These are phyloP conservation scores for Peromyscus polionotus DNA, from an alignment of 2,113 vertebrate genomes.

Conservation along the genomic window DNA sequence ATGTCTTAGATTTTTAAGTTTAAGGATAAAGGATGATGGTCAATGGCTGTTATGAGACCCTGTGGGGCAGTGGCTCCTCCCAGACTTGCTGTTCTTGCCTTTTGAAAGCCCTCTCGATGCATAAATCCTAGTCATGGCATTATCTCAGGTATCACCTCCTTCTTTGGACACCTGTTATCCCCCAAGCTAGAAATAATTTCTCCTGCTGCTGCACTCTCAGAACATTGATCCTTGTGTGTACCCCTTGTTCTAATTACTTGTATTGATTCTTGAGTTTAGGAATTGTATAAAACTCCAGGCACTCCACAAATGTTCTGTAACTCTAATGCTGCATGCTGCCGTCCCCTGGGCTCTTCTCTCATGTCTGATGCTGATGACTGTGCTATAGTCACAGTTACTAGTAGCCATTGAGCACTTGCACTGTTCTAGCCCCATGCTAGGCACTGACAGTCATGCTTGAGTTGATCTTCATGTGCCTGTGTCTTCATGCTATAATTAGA, in stretches of 20 bases:
- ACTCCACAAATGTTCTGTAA: neutral
- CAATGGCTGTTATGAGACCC: neutral
- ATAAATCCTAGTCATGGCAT: neutral
- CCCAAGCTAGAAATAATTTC: neutral
- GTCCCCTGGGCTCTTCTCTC: neutral
- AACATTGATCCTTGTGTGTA: neutral
- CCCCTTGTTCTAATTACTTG: conserved; percentile 30
- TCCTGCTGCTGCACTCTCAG: neutral
- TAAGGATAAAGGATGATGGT: neutral
- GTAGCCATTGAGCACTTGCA: accelerated
- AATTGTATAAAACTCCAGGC: neutral
- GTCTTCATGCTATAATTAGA: neutral
- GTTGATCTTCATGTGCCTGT: neutral
- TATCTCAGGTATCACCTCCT: neutral
- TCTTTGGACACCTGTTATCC: neutral
- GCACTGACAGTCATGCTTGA: neutral
- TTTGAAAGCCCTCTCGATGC: neutral
- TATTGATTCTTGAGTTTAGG: conserved; percentile 53
- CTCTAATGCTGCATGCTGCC: accelerated
- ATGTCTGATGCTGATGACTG: accelerated
- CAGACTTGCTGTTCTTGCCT: accelerated
- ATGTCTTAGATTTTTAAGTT: neutral
- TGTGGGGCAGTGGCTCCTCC: accelerated
- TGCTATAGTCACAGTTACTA: accelerated
- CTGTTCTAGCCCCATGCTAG: accelerated